phyloP scores from a whole-genome alignment of 2,888 invertebrate species.

The Rhogogaster chlorosoma region DNA sequence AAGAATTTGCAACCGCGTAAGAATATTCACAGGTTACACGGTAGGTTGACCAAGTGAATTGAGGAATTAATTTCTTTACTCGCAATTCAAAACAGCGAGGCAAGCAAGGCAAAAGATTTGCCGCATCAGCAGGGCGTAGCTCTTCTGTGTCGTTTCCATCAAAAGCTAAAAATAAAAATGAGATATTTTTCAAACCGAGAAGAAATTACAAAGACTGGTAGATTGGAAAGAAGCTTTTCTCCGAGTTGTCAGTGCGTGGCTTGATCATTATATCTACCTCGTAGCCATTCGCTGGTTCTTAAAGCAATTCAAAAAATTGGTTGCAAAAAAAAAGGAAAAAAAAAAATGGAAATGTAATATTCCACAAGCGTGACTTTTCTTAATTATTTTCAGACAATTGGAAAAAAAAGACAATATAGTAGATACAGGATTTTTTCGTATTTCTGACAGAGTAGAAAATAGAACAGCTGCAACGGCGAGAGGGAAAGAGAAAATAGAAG shows the following conservation, averaged over 20 bases:
- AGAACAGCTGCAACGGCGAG: background rate
- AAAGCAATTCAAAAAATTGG: background rate
- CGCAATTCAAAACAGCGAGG: slow-evolving; percentile 15
- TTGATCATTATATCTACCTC: background rate
- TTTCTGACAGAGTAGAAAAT: background rate
- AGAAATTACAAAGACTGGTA: slow-evolving; percentile 5
- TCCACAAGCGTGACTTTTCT: background rate
- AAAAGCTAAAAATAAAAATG: slow-evolving; percentile 18
- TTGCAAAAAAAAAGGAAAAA: background rate
- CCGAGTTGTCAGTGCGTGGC: background rate
- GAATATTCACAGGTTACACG: background rate
- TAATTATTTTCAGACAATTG: background rate
- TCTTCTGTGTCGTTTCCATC: slow-evolving; percentile 35
- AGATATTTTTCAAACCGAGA: background rate
- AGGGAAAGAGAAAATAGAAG: background rate
- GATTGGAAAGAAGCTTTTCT: slow-evolving; percentile 15
- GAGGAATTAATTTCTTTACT: background rate
- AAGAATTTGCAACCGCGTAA: background rate
- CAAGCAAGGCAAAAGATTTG: slow-evolving; percentile 9
- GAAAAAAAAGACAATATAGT: background rate
- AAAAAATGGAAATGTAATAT: background rate
- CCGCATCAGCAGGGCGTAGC: slow-evolving; percentile 11
- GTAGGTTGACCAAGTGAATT: background rate
- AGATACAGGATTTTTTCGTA: background rate
- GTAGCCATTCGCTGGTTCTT: background rate